A percentile compares a stretch with the other conserved stretches of the same genome.
phyloP scores from a whole-genome alignment of 2,797 vertebrate species.

The Sebastes trivittatus region DNA sequence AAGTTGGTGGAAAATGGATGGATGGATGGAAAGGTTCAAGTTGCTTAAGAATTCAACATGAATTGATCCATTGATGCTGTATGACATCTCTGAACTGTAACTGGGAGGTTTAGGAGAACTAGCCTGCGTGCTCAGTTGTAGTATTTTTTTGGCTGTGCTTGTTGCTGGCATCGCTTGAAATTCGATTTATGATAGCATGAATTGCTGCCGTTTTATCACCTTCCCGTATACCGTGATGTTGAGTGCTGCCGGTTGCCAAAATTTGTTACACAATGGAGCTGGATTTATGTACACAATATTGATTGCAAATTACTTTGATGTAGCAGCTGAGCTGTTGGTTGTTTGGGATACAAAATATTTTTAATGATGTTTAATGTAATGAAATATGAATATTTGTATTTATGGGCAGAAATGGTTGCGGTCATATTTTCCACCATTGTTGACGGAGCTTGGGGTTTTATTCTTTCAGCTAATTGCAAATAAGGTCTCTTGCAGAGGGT shows the following conservation, averaged over 20 bases:
- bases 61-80: neutral
- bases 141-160: constrained; percentile 1
- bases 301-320: constrained; percentile 16
- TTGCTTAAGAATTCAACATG: neutral
- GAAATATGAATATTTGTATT: neutral
- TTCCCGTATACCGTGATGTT: neutral
- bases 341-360: neutral
- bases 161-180: neutral
- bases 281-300: constrained; percentile 25
- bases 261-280: constrained; percentile 1
- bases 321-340: neutral
- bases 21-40: no score
- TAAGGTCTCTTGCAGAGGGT: neutral
- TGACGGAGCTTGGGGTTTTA: neutral
- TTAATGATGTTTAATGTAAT: neutral
- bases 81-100: neutral
- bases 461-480: neutral
- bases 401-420: neutral
- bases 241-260: neutral
- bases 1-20: no score
- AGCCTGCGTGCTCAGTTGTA: neutral
- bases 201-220: constrained; percentile 4
- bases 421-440: neutral
- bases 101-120: neutral
- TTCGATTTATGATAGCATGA: constrained; percentile 6